Percentiles rank a stretch among this genome's conserved stretches.
These are phyloP conservation scores for Enteromius paludinosus DNA, from an alignment of 2,797 vertebrate species.

Conservation along the genomic window DNA sequence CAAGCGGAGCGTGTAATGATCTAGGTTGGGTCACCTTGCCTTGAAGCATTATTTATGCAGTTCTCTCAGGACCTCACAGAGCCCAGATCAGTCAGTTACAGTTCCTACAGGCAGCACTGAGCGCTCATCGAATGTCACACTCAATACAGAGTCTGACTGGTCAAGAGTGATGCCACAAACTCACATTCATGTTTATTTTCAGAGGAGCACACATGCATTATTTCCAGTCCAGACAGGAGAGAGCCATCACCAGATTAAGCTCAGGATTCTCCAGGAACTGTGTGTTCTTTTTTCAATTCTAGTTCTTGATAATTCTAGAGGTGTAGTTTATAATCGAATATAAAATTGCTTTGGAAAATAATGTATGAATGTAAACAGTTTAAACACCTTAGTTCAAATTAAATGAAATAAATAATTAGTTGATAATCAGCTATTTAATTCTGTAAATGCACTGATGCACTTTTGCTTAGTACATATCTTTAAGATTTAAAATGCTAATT, in stretches of 20 bases:
- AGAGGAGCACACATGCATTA: conserved; percentile 8
- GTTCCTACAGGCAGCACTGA: conserved; percentile 39
- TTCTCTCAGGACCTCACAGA: conserved; percentile 53
- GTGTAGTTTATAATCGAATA: neutral
- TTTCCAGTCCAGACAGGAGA: neutral
- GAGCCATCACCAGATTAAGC: neutral
- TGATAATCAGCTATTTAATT: neutral
- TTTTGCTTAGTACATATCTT: neutral
- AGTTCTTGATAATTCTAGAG: neutral
- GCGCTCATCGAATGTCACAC: conserved; percentile 46
- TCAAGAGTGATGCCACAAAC: conserved; percentile 26
- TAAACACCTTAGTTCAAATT: neutral
- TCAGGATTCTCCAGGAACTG: neutral
- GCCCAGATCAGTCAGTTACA: conserved; percentile 61
- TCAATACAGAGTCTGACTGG: conserved; percentile 43
- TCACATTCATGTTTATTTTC: conserved; percentile 1
- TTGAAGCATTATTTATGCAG: conserved; percentile 59
- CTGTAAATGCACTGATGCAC: neutral
- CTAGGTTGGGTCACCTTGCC: conserved; percentile 64
- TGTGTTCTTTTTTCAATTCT: neutral
- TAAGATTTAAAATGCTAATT: neutral
- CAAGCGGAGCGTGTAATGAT: conserved; percentile 60
- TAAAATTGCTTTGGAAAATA: neutral
- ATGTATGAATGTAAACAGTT: neutral
- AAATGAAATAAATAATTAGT: neutral